A percentile compares a stretch with the other conserved stretches of the same genome.
Conservation (phyloP, 2,113 vertebrate genomes). For the Peromyscus californicus region DNA sequence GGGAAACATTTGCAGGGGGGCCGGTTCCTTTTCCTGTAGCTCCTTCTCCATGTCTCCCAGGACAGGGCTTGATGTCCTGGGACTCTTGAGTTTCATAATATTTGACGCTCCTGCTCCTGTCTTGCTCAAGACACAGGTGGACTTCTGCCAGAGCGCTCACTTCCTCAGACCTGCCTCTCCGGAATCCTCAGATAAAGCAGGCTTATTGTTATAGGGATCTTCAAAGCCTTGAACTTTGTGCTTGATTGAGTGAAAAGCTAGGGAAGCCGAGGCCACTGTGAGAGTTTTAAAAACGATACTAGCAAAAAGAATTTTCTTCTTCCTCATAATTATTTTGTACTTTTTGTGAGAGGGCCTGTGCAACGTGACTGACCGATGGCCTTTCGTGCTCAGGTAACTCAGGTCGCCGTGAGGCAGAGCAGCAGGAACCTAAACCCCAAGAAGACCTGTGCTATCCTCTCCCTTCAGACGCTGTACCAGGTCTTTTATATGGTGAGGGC, state of each 20-base stretch:
- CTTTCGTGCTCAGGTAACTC: background rate
- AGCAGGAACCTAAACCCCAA: background rate
- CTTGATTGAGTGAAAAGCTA: background rate
- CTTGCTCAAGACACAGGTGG: background rate
- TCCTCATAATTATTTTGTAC: background rate
- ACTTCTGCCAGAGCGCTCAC: background rate
- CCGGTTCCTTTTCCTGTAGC: background rate
- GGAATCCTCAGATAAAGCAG: background rate
- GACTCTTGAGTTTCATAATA: background rate
- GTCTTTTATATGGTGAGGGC: background rate
- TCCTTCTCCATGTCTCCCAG: background rate
- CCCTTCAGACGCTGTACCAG: fast-evolving
- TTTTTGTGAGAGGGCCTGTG: background rate
- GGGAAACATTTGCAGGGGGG: background rate
- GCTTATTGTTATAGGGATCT: background rate
- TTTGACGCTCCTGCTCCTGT: background rate
- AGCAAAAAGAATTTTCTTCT: background rate
- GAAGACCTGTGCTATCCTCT: background rate
- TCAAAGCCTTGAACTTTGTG: background rate
- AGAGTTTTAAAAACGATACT: background rate
- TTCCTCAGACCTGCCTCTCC: background rate
- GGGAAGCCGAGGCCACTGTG: background rate
- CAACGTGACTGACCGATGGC: background rate
- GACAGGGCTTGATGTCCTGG: background rate
- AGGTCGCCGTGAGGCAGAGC: background rate